phyloP scores from a whole-genome alignment of 2,797 vertebrate genomes.

The Xenopus petersii region DNA sequence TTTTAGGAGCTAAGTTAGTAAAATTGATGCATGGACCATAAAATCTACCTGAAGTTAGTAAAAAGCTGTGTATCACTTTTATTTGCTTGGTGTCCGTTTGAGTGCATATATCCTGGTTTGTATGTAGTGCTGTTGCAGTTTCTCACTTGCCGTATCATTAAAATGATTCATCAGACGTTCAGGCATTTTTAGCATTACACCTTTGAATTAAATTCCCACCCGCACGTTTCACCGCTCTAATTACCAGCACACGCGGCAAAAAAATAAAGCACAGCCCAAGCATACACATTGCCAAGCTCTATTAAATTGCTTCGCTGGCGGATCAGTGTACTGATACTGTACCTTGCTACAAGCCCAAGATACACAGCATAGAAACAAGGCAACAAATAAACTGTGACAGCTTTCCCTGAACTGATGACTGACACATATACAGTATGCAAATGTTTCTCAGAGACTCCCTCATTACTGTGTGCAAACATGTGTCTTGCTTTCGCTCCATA shows the following conservation, averaged over 20 bases:
- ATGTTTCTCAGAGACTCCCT: too few relatives aligned
- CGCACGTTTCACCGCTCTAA: background rate
- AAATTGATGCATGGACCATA: constrained; percentile 45
- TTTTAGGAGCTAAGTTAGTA: constrained; percentile 42
- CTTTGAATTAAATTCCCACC: constrained; percentile 8
- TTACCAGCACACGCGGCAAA: background rate
- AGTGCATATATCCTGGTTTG: constrained; percentile 25
- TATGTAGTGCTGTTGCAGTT: constrained; percentile 10
- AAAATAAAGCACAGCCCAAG: background rate
- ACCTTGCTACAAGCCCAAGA: background rate
- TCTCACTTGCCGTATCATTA: constrained; percentile 21
- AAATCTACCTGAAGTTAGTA: constrained; percentile 41
- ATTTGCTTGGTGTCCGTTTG: constrained; percentile 33
- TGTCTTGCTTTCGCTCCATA: too few relatives aligned
- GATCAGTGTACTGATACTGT: background rate
- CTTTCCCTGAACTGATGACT: too few relatives aligned
- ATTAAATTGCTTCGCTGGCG: background rate
- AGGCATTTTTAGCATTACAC: constrained; percentile 18
- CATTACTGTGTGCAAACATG: too few relatives aligned
- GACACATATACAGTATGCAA: too few relatives aligned
- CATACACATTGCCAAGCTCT: background rate
- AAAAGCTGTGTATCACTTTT: constrained; percentile 38
- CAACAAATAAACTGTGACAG: too few relatives aligned
- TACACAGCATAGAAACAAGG: too few relatives aligned
- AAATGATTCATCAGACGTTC: constrained; percentile 33